Percentiles rank a stretch among this genome's conserved stretches.
These are phyloP conservation scores for Diadophis punctatus DNA, from an alignment of 2,113 vertebrate genomes.

Conservation along the genomic window DNA sequence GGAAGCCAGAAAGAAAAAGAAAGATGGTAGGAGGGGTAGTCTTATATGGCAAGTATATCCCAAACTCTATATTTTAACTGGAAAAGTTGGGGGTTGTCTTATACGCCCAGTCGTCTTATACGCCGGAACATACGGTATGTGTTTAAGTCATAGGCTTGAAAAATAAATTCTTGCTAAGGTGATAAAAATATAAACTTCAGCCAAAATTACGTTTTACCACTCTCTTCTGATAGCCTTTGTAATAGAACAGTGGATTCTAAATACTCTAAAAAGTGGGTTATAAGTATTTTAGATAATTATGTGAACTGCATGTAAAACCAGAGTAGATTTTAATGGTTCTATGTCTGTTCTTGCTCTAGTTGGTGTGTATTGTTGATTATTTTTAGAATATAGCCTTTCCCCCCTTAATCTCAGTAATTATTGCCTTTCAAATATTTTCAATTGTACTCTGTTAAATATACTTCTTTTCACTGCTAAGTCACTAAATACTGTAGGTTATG, in stretches of 20 bases:
- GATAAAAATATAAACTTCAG: not conserved
- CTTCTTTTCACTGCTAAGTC: not conserved
- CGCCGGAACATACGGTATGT: too few relatives aligned
- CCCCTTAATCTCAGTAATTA: not conserved
- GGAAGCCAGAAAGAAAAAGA: too few relatives aligned
- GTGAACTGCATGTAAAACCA: not conserved
- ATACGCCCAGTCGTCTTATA: too few relatives aligned
- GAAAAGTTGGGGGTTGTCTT: too few relatives aligned
- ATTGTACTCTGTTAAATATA: not conserved
- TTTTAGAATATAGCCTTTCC: not conserved
- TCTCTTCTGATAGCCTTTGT: not conserved
- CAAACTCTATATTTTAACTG: too few relatives aligned
- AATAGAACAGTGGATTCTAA: not conserved
- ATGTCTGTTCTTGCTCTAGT: not conserved
- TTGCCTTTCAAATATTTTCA: not conserved
- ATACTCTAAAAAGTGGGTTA: not conserved
- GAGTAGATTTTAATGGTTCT: not conserved
- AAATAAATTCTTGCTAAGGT: not conserved
- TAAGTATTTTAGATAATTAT: not conserved
- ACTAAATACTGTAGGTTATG: not conserved
- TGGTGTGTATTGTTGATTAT: not conserved
- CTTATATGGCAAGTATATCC: too few relatives aligned
- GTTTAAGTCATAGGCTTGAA: not conserved
- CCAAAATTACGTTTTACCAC: not conserved
- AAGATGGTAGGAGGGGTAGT: too few relatives aligned